Evolutionary conservation across 1,140 invertebrate species (phyloP).

Genomic region (Brachionus sp.): DNA sequence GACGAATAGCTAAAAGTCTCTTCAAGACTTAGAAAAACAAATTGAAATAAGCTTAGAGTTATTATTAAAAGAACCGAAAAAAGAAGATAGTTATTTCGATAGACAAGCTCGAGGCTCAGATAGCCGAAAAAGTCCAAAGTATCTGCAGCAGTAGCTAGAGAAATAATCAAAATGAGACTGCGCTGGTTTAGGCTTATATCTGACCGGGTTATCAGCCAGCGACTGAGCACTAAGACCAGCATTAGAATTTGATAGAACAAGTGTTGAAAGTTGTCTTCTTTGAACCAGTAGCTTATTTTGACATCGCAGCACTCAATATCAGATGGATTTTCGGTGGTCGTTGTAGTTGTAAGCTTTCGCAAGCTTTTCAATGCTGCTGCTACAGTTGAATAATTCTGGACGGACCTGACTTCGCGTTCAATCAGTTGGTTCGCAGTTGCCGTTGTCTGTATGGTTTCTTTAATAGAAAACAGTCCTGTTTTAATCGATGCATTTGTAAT

Average conservation of each 20-base stretch:
- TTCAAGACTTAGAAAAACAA: constrained; percentile 27
- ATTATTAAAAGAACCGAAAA: constrained; percentile 16
- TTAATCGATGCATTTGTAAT: not conserved
- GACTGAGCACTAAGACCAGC: constrained; percentile 9
- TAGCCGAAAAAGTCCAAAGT: constrained; percentile 39
- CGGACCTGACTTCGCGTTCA: not conserved
- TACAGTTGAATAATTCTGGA: constrained; percentile 7
- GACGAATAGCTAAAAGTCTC: not conserved
- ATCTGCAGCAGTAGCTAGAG: constrained; percentile 38
- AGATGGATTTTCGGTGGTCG: not conserved
- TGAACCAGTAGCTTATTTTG: constrained; percentile 23
- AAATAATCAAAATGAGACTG: constrained; percentile 25
- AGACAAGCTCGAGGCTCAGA: constrained; percentile 21
- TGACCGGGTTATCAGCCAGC: constrained; percentile 26
- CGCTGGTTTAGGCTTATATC: constrained; percentile 30
- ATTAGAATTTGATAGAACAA: constrained; percentile 22
- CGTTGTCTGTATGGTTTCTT: not conserved
- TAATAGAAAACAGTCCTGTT: not conserved
- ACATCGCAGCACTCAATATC: constrained; percentile 35
- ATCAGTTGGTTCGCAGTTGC: not conserved
- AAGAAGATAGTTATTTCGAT: constrained; percentile 11
- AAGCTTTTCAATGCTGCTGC: not conserved
- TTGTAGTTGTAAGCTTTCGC: not conserved
- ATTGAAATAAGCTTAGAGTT: constrained; percentile 17
- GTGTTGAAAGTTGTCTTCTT: constrained; percentile 40